Base-by-base conservation (phyloP, 2,113 vertebrate genomes). In the Corythoichthys intestinalis region DNA sequence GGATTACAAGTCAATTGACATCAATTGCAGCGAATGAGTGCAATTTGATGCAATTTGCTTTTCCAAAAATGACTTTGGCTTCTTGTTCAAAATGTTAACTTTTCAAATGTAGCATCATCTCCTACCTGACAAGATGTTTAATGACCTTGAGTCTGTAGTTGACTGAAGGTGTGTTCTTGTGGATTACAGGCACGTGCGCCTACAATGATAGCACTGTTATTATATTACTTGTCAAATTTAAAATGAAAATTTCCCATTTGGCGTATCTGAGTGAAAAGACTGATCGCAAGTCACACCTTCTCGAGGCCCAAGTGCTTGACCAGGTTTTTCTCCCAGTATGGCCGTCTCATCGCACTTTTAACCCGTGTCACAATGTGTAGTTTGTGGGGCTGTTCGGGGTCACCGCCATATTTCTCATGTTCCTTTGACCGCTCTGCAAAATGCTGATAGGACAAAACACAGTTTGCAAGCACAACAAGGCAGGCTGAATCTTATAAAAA, bases 61-160 rank as follows among this genome's bases (percentile, higher is more conserved):
- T 44, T 1, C 41, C 41, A 5, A 44, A 44, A 44, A 44, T 44
- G 41, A 44, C 41, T 2, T 5, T 44, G 41, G 20, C 20, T 28
- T 28, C 20, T 28, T 14, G n/a, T 57, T 39, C 47, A 46, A 37
- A 66, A 39, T 13, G 10, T 15, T n/a, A n/a, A 67, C 35, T 7
- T 67, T 66, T 57, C 34, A 15, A 9, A 6, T 6, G 62, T 14
- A 37, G 34, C 56, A 14, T 14, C 2, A 2, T 10, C 15, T 71
- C 94, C 87, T 90, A 98, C 97, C 93, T 95, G 64, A 99, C 88
- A 65, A 99, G 92, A 78, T 99, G 97, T 79, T 98, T 98, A 72
- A 99, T 75, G 52, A 93, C 80, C 84, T 98, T 98, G 75, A 99
- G 86, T 52, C 81, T 94, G 73, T 71, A 81, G 64, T 99, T 99